Conservation (phyloP, 2,797 vertebrate genomes). For the Scolopax bukidnonensis region DNA sequence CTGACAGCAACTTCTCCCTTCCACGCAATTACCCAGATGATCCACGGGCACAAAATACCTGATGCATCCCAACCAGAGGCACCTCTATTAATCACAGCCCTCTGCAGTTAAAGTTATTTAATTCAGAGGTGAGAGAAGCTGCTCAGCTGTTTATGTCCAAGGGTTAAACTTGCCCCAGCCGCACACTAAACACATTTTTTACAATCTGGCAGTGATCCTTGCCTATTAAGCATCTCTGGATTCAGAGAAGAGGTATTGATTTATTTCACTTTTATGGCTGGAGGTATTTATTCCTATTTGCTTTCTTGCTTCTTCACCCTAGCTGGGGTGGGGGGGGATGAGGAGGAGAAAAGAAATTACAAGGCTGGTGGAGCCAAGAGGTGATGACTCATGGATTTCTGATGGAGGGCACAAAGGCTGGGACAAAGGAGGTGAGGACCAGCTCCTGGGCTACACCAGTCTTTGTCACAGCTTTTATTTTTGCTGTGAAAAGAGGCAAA, state of each 20-base stretch:
- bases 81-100: slow-evolving; percentile 21
- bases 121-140: slow-evolving; percentile 51
- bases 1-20: not conserved
- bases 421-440: slow-evolving; percentile 3
- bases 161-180: slow-evolving; percentile 57
- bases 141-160: slow-evolving; percentile 54
- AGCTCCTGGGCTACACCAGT: not conserved
- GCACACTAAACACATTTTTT: slow-evolving; percentile 69
- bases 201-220: slow-evolving; percentile 73
- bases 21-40: not conserved
- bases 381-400: slow-evolving; percentile 35
- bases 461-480: slow-evolving; percentile 14
- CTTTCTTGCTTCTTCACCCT: slow-evolving; percentile 48
- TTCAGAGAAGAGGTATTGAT: slow-evolving; percentile 71
- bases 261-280: slow-evolving; percentile 73
- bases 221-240: slow-evolving; percentile 75
- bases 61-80: not conserved
- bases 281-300: slow-evolving; percentile 73
- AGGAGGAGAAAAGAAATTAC: not conserved
- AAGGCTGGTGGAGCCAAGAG: not conserved
- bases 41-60: not conserved
- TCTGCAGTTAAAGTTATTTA: slow-evolving; percentile 59
- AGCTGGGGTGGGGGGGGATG: not conserved
- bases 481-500: not conserved
- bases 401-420: not conserved